Evolutionary conservation across 2,113 vertebrate species (phyloP), one percentile per base, ranked within the genome.

Genomic region (Dipodomys spectabilis): DNA sequence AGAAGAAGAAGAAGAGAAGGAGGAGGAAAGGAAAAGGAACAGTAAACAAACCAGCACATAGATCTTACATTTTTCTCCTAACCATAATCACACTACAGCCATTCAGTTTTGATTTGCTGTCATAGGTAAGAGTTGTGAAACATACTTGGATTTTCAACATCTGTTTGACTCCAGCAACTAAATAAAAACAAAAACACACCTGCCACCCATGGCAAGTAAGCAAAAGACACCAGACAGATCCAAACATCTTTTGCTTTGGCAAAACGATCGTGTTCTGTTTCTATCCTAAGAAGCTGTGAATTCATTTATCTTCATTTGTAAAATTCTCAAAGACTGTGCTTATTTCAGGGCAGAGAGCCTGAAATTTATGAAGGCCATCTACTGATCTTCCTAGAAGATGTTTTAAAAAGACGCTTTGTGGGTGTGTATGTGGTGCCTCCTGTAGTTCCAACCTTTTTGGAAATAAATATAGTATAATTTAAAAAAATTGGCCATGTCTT

Each of bases 131-230:
- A 74, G 85, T 80, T 84, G 72, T 78, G 72, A 67, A 81, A 81
- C 3, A 1, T 27, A 20, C 44, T 83, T 94, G 69, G 65, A 94
- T 91, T 92, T 86, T 44, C 74, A 71, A 90, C 67, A 94, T 93
- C 60, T 49, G 77, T 57, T 94, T 39, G 57, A 27, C 32, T 86
- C 53, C 27, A 88, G 30, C 28, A 90, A 94, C 62, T 71, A 74
- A 67, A 85, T 44, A 86, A 86, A 95, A 91, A 39, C 3, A 28
- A 82, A 94, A 71, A 32, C 77, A 81, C 72, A 72, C 18, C 5
- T 18, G 12, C 18, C 18, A 2, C 16, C 49, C 4, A 2, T 28
- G 67, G 57, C 80, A 65, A 62, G 19, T 15, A 39, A 53, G 45
- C 30, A 35, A 18, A 88, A 78, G 69, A 78, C 72, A 86, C 62